A percentile compares a stretch with the other conserved stretches of the same genome.
Conservation (phyloP, 1,140 invertebrate species). For the Tetramorium simillimum region DNA sequence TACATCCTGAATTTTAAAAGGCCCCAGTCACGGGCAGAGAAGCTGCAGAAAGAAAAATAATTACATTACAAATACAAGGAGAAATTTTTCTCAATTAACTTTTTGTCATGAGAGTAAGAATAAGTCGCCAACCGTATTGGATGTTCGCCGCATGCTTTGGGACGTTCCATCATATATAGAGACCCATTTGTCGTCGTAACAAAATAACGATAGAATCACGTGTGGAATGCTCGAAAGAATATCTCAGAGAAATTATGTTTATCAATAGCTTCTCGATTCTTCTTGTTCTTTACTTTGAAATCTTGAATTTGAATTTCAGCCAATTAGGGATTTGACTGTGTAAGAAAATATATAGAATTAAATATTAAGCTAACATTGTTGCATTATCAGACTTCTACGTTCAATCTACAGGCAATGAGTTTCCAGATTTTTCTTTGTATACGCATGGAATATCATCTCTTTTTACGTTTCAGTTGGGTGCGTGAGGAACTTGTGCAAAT, state of each 20-base stretch:
- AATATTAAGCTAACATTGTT: not conserved
- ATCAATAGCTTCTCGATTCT: not conserved
- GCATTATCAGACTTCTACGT: not conserved
- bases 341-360: not conserved
- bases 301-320: not conserved
- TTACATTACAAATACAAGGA: not conserved
- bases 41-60: conserved; percentile 87
- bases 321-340: not conserved
- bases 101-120: not conserved
- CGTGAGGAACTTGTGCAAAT: conserved; percentile 31
- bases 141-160: conserved; percentile 97
- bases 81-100: not conserved
- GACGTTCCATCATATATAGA: conserved; percentile 97
- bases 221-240: not conserved
- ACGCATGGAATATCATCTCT: not conserved
- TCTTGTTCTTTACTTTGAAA: not conserved
- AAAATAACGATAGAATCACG: conserved; percentile 92
- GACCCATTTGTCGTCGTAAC: conserved; percentile 98
- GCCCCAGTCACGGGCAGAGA: conserved; percentile 95
- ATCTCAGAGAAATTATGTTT: not conserved
- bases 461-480: conserved; percentile 51
- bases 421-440: not conserved
- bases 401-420: not conserved
- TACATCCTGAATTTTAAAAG: conserved; percentile 96
- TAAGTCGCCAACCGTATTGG: conserved; percentile 91